Conservation (phyloP, 2,797 vertebrate species). For the Syndactyla subalaris region DNA sequence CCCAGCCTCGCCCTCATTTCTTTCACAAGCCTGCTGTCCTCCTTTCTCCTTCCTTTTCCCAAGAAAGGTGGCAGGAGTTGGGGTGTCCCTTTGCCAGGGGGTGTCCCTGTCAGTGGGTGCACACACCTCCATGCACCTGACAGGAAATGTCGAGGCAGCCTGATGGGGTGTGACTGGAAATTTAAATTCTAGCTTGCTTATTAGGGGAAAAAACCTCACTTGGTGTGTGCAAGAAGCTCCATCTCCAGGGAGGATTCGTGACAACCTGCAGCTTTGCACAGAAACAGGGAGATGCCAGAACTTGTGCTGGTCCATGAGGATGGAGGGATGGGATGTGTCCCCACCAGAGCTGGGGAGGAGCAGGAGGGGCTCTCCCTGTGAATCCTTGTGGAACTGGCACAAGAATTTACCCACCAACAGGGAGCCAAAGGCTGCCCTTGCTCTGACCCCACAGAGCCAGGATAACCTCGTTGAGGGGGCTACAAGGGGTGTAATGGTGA, state of each 20-base stretch:
- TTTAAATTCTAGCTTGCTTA: background rate
- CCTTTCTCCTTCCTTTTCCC: background rate
- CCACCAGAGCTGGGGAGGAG: background rate
- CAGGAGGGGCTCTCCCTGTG: background rate
- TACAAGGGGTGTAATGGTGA: background rate
- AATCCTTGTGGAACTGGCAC: background rate
- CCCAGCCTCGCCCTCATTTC: background rate
- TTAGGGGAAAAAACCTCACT: rapidly evolving
- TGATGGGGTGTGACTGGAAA: background rate
- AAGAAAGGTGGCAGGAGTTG: background rate
- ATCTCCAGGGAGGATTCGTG: rapidly evolving
- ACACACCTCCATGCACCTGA: background rate
- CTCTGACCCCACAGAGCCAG: rapidly evolving
- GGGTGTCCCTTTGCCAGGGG: rapidly evolving
- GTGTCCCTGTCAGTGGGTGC: background rate
- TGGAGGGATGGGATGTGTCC: background rate
- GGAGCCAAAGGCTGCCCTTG: background rate
- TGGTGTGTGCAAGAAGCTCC: background rate
- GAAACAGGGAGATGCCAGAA: background rate
- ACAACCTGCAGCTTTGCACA: background rate
- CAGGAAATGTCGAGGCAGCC: background rate
- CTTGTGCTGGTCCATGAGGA: background rate
- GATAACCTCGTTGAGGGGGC: rapidly evolving
- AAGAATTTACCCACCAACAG: background rate
- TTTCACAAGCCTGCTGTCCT: background rate